Evolutionary conservation across 2,113 vertebrate genomes (phyloP), one percentile per base, ranked within the genome.

Genomic region (Tauraco erythrolophus): DNA sequence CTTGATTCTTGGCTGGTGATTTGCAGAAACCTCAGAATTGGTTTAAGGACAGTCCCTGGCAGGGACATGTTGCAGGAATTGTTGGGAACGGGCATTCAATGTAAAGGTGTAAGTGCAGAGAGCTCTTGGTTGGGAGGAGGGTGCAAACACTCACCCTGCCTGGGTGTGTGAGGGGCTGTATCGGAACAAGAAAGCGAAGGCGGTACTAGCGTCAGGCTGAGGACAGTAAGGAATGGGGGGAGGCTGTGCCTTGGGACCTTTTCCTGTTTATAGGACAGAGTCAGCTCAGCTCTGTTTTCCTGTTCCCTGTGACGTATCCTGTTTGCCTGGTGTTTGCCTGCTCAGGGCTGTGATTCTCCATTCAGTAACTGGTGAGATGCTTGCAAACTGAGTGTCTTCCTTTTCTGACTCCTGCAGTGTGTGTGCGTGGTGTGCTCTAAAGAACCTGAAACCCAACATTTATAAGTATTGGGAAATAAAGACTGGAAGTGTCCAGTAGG

Each of bases 251-350:
- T 64, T 53, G 50, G 60, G n/a, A 65, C 43, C 75, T 96, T 96
- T 96, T 96, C 94, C 97, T 75, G 80, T 92, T 96, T 96, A 33
- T 39, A 28, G 74, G 88, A 70, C 57, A 8, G 3, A 45, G 75
- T 74, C 69, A 39, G 45, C 62, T 75, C 54, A 14, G 7, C 19
- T 62, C 39, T 79, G 35, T 93, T 90, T 85, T 96, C 81, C 37
- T 75, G 66, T 96, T 98, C 97, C 98, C 97, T 89, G 62, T 28
- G 24, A 54, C 4, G 39, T 83, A 89, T 98, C 97, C 97, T 98
- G 97, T 98, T 98, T 98, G 96, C 58, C 85, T 89, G 58, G 79
- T 58, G 68, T 77, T 77, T 41, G 77, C 66, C 39, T 72, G 43
- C 6, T 75, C 51, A 43, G 71, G 43, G 66, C 74, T 91, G 28